A percentile compares a stretch with the other conserved stretches of the same genome.
Conservation (phyloP, 2,888 invertebrate genomes). For the Agriopis leucophaearia region DNA sequence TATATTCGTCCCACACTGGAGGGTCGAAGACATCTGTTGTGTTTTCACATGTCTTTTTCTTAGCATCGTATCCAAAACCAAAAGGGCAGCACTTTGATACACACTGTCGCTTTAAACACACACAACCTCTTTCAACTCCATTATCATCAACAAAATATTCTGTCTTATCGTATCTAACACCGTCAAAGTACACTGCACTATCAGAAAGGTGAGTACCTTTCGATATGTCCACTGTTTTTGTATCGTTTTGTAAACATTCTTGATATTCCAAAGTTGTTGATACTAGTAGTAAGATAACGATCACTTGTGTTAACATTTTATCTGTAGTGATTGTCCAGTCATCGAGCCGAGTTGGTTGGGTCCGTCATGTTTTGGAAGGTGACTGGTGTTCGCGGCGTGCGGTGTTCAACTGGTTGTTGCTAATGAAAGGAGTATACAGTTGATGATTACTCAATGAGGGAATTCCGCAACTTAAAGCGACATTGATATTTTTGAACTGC, state of each 20-base stretch:
- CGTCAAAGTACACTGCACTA: conserved; percentile 52
- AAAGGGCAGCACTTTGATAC: conserved; percentile 68
- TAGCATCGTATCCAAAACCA: conserved; percentile 55
- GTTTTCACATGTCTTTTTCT: conserved; percentile 53
- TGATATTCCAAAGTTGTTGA: conserved; percentile 40
- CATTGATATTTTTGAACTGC: conserved; percentile 15
- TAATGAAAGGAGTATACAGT: conserved; percentile 35
- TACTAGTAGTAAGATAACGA: conserved; percentile 42
- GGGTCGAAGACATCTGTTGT: conserved; percentile 55
- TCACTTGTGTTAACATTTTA: conserved; percentile 42
- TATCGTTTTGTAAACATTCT: conserved; percentile 50
- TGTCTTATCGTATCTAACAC: conserved; percentile 51
- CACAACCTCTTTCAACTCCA: conserved; percentile 56
- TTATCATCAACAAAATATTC: conserved; percentile 60
- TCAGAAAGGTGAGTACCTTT: conserved; percentile 51
- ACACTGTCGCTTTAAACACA: conserved; percentile 60
- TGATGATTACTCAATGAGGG: conserved; percentile 59
- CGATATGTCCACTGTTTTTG: conserved; percentile 57
- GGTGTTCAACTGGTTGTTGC: conserved; percentile 40
- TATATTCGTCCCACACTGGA: conserved; percentile 59
- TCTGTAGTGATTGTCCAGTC: conserved; percentile 16
- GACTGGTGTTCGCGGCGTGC: conserved; percentile 40
- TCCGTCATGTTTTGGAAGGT: conserved; percentile 29
- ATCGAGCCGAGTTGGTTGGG: conserved; percentile 9
- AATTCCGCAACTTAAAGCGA: conserved; percentile 51